These are phyloP conservation scores for Hirundo rustica DNA, from an alignment of 2,797 vertebrate genomes.

Conservation along the genomic window DNA sequence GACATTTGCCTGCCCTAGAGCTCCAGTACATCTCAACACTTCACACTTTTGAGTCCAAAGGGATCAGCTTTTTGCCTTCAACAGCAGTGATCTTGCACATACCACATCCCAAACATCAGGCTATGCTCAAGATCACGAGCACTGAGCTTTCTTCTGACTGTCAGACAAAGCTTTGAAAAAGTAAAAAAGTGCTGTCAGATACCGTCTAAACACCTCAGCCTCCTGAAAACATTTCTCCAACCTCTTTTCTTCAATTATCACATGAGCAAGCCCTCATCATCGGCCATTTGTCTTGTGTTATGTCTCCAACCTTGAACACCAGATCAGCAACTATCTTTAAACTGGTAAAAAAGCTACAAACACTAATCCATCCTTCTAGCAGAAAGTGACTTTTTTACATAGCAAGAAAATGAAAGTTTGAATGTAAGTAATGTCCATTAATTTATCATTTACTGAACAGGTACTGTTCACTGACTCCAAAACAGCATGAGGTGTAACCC, in stretches of 20 bases:
- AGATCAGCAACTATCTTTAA: not conserved
- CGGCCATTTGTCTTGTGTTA: not conserved
- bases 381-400: not conserved
- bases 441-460: not conserved
- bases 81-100: not conserved
- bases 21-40: not conserved
- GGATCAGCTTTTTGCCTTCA: not conserved
- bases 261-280: not conserved
- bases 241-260: not conserved
- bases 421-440: not conserved
- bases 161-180: not conserved
- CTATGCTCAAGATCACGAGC: rapidly evolving
- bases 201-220: not conserved
- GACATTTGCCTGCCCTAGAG: not conserved
- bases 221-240: not conserved
- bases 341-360: not conserved
- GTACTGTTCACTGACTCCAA: not conserved
- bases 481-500: not conserved
- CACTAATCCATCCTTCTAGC: not conserved
- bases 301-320: not conserved
- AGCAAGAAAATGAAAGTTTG: not conserved
- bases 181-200: not conserved
- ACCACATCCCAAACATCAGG: not conserved
- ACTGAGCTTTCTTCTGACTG: not conserved
- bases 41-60: not conserved